Evolutionary conservation across 2,113 vertebrate genomes (phyloP).

Genomic region (Amblyornis subalaris): DNA sequence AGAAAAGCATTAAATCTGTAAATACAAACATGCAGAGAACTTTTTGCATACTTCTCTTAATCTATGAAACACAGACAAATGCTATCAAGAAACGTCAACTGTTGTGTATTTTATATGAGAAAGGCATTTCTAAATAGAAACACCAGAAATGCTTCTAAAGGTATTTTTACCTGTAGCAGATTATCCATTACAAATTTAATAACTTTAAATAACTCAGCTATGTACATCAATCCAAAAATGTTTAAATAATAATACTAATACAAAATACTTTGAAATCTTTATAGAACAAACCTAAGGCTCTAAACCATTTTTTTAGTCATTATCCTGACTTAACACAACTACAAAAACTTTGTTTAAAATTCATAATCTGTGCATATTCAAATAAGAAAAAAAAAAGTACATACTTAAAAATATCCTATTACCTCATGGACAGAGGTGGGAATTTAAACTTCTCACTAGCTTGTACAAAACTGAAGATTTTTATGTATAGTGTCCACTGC

Average conservation of each 20-base stretch:
- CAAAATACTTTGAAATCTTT: background rate
- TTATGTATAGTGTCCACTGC: background rate
- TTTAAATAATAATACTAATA: background rate
- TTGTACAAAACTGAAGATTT: background rate
- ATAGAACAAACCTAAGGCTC: background rate
- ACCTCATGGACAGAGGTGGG: background rate
- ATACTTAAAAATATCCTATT: background rate
- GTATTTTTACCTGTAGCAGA: background rate
- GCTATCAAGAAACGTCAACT: background rate
- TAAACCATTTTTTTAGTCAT: background rate
- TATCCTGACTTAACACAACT: background rate
- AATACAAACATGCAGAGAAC: background rate
- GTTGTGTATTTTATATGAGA: background rate
- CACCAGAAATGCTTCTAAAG: background rate
- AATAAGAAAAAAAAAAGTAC: background rate
- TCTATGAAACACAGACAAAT: background rate
- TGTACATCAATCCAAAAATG: background rate
- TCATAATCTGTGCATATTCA: background rate
- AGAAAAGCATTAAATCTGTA: background rate
- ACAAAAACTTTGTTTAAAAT: background rate
- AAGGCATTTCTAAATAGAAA: background rate
- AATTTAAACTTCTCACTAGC: background rate
- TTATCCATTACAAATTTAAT: background rate
- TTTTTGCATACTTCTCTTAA: background rate
- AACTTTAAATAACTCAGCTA: background rate